Percentiles rank a stretch among this genome's conserved stretches.
Conservation (phyloP, 2,888 invertebrate genomes). For the Eurytoma californica region DNA sequence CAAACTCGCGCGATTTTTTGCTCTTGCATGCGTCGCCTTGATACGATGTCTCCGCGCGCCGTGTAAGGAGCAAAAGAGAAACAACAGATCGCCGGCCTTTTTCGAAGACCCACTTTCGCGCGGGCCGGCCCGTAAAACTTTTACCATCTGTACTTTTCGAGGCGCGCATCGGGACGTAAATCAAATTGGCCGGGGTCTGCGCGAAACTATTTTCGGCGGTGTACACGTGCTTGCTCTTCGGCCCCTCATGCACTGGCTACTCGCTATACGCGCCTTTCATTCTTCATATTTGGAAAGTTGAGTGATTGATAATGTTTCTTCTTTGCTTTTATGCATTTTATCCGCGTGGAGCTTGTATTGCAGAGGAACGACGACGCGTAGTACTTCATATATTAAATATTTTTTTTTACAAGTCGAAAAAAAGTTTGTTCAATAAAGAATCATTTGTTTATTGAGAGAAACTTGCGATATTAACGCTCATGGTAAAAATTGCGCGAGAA, state of each 20-base stretch:
- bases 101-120: slow-evolving; percentile 41
- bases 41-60: slow-evolving; percentile 12
- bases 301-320: neutral
- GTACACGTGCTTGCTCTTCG: neutral
- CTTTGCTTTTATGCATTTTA: no score
- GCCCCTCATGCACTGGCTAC: no score
- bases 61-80: neutral
- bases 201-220: slow-evolving; percentile 5
- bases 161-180: slow-evolving; percentile 10
- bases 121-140: neutral
- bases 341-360: no score
- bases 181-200: slow-evolving; percentile 14
- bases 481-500: no score
- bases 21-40: neutral
- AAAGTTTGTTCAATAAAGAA: no score
- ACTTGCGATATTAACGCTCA: no score
- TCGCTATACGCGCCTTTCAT: neutral
- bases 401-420: no score
- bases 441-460: no score
- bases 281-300: slow-evolving; percentile 19
- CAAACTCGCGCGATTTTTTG: slow-evolving; percentile 32
- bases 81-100: slow-evolving; percentile 7
- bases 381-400: no score
- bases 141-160: neutral
- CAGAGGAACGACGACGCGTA: no score